Percentiles rank a stretch among this genome's conserved stretches.
Conservation (phyloP, 2,113 vertebrate species). For the Probosciger aterrimus region DNA sequence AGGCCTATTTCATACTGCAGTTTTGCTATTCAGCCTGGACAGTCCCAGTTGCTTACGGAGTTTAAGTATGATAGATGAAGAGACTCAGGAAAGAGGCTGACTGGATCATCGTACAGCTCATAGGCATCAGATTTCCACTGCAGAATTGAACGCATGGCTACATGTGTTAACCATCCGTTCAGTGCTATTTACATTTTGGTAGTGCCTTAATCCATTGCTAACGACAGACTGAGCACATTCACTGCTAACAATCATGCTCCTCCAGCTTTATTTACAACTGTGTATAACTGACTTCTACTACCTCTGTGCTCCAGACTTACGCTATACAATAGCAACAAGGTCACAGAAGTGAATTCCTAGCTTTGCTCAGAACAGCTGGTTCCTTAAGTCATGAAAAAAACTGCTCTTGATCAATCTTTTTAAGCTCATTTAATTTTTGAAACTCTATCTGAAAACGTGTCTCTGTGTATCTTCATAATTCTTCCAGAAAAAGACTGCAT, state of each 20-base stretch:
- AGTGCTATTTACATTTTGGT: neutral
- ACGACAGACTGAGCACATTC: fast-evolving
- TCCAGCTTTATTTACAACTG: neutral
- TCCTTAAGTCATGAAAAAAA: neutral
- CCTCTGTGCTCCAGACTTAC: neutral
- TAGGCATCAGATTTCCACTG: neutral
- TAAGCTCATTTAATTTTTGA: neutral
- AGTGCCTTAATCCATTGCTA: neutral
- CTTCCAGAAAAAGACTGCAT: neutral
- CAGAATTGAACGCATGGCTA: fast-evolving
- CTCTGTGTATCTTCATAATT: neutral
- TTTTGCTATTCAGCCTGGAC: neutral
- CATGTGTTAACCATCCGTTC: neutral
- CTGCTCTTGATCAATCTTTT: neutral
- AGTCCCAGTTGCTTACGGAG: neutral
- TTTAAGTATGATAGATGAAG: neutral
- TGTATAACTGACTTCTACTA: neutral
- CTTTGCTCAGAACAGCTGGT: neutral
- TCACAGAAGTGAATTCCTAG: neutral
- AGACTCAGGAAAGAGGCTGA: neutral
- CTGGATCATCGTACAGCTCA: neutral
- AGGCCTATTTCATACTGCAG: neutral
- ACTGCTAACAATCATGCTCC: neutral
- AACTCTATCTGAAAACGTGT: neutral
- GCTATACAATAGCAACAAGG: neutral